Percentiles rank a stretch among this genome's conserved stretches.
Conservation (phyloP, 2,113 vertebrate genomes). For the Lota lota region DNA sequence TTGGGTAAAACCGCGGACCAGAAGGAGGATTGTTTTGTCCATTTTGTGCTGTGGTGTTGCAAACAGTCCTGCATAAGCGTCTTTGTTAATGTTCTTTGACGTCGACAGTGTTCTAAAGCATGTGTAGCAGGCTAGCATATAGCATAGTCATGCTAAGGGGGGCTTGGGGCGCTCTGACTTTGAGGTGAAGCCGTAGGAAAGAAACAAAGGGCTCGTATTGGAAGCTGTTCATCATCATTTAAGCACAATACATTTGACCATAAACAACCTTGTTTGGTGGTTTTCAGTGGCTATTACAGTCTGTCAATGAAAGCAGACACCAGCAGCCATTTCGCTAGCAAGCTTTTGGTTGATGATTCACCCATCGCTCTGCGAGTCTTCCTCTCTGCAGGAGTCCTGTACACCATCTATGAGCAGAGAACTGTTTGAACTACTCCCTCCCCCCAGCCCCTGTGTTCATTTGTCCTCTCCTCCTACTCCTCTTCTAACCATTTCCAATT, state of each 20-base stretch:
- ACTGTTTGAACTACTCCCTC: slow-evolving; percentile 9
- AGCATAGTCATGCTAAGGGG: slow-evolving; percentile 44
- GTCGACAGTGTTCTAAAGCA: slow-evolving; percentile 5
- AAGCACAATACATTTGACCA: slow-evolving; percentile 45
- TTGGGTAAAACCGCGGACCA: slow-evolving; percentile 6
- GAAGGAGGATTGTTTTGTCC: slow-evolving; percentile 25
- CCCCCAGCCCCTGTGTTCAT: slow-evolving; percentile 14
- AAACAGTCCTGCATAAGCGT: slow-evolving; percentile 26
- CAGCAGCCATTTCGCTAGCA: neutral
- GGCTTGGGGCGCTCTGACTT: slow-evolving; percentile 36
- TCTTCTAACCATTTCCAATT: slow-evolving; percentile 50
- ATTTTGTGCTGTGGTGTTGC: slow-evolving; percentile 52
- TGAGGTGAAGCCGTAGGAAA: slow-evolving; percentile 43
- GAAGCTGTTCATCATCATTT: slow-evolving; percentile 51
- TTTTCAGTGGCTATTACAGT: slow-evolving; percentile 35
- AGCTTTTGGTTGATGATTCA: slow-evolving; percentile 33
- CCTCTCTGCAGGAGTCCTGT: slow-evolving; percentile 53
- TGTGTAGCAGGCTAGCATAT: slow-evolving; percentile 6
- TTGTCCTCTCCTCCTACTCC: slow-evolving; percentile 35
- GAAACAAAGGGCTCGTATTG: slow-evolving; percentile 51
- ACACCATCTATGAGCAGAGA: slow-evolving; percentile 46
- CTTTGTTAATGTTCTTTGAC: slow-evolving; percentile 24
- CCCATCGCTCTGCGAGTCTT: slow-evolving; percentile 30
- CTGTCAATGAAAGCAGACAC: slow-evolving; percentile 32
- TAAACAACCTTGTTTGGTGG: slow-evolving; percentile 41